Evolutionary conservation across 2,888 invertebrate genomes (phyloP).

Genomic region (Cloeon dipterum): DNA sequence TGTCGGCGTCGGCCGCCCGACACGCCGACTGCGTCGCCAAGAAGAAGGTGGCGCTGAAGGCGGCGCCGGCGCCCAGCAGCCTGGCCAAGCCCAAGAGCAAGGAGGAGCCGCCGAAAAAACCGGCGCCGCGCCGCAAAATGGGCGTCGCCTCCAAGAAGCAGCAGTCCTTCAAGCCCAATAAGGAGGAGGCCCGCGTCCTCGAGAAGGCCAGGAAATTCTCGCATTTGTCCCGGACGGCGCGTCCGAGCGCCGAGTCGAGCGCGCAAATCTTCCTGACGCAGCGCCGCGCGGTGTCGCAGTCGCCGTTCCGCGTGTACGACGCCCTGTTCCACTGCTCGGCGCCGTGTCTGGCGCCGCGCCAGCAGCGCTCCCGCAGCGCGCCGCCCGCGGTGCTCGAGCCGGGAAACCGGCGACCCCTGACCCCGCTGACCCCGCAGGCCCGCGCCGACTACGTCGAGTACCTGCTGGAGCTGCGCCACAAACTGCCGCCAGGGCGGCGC

Average conservation of each 20-base stretch:
- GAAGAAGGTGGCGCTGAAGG: slow-evolving; percentile 4
- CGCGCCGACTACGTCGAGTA: slow-evolving; percentile 36
- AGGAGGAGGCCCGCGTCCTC: slow-evolving; percentile 25
- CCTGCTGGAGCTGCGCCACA: slow-evolving; percentile 34
- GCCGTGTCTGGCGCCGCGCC: slow-evolving; percentile 10
- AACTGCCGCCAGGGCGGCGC: slow-evolving; percentile 45
- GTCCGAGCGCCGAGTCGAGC: slow-evolving; percentile 14
- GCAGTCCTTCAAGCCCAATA: slow-evolving; percentile 16
- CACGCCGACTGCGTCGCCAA: not conserved
- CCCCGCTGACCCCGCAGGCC: not conserved
- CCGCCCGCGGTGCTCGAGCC: slow-evolving; percentile 20
- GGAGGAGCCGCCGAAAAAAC: slow-evolving; percentile 13
- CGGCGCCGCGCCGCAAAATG: slow-evolving; percentile 12
- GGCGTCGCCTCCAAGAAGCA: slow-evolving; percentile 10
- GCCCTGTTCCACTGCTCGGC: slow-evolving; percentile 14
- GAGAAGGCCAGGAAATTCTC: slow-evolving; percentile 42
- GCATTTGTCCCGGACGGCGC: slow-evolving; percentile 24
- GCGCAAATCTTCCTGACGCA: slow-evolving; percentile 4
- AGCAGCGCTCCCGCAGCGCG: slow-evolving; percentile 36
- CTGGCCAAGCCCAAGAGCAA: slow-evolving; percentile 7
- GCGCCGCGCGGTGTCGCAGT: slow-evolving; percentile 4
- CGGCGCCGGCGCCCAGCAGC: slow-evolving; percentile 4
- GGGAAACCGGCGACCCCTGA: slow-evolving; percentile 2
- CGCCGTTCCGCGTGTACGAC: slow-evolving; percentile 3
- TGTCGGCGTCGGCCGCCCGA: not conserved